Conservation (phyloP, 2,797 vertebrate genomes). For the Sebastiscus tertius region DNA sequence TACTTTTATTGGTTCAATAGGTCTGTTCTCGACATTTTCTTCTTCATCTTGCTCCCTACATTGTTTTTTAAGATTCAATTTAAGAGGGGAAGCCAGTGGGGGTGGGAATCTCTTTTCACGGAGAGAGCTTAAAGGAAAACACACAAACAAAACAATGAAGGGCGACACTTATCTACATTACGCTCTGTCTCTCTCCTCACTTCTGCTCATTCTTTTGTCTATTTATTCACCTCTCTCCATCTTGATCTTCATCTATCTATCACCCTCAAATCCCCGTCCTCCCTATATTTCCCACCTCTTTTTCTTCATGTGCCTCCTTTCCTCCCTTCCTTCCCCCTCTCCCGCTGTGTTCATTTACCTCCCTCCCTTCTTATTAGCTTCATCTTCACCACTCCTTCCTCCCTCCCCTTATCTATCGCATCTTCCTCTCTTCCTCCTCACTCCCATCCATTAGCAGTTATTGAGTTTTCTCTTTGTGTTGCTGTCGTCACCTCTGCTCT, state of each 20-base stretch:
- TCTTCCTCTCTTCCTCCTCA: slow-evolving; percentile 1
- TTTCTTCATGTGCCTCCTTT: neutral
- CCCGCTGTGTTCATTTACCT: neutral
- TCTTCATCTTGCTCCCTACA: slow-evolving; percentile 7
- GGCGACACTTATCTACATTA: slow-evolving; percentile 16
- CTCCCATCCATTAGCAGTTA: slow-evolving; percentile 61
- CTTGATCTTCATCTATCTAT: slow-evolving; percentile 7
- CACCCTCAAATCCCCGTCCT: neutral
- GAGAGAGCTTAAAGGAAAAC: slow-evolving; percentile 16
- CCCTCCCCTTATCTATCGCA: slow-evolving; percentile 1
- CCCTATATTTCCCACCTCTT: neutral
- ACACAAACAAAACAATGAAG: slow-evolving; percentile 18
- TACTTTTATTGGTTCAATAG: slow-evolving; percentile 25
- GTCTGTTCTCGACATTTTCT: slow-evolving; percentile 1
- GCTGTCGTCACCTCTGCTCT: slow-evolving; percentile 48
- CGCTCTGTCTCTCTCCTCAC: neutral
- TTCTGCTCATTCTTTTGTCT: neutral
- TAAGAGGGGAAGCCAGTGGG: slow-evolving; percentile 6
- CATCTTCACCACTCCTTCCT: slow-evolving; percentile 5
- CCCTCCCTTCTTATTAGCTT: slow-evolving; percentile 8
- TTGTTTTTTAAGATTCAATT: slow-evolving; percentile 50
- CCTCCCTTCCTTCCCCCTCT: neutral
- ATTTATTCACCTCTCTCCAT: slow-evolving; percentile 11
- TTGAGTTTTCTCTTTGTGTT: slow-evolving; percentile 65
- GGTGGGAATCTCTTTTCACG: neutral